Conservation (phyloP, 2,888 invertebrate species). For the Hirtodrosophila trivittata region DNA sequence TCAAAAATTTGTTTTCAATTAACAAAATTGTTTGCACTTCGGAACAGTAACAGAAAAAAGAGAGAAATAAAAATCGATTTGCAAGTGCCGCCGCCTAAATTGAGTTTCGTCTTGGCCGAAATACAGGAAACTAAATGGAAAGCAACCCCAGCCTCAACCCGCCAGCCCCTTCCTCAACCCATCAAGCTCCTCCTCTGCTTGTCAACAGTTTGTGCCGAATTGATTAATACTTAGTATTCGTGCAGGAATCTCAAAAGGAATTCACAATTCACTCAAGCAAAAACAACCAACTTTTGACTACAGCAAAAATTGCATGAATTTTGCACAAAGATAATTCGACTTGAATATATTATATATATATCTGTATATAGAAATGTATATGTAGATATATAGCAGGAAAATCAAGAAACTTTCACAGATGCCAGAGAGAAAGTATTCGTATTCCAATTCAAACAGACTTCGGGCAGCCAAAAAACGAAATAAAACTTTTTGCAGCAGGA, state of each 20-base stretch:
- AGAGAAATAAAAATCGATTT: slow-evolving; percentile 36
- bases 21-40: slow-evolving; percentile 65
- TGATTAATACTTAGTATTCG: slow-evolving; percentile 14
- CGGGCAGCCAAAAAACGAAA: no score
- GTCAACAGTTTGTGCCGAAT: slow-evolving; percentile 8
- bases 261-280: slow-evolving; percentile 5
- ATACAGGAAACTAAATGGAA: slow-evolving; percentile 7
- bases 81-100: slow-evolving; percentile 12
- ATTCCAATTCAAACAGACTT: no score
- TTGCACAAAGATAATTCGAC: slow-evolving; percentile 2
- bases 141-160: background rate
- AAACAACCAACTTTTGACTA: background rate
- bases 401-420: no score
- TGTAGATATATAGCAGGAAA: no score
- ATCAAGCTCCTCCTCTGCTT: no score
- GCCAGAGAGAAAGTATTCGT: no score
- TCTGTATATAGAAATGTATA: background rate
- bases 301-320: background rate
- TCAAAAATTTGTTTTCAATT: slow-evolving; percentile 73
- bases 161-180: background rate
- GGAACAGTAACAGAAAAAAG: slow-evolving; percentile 7
- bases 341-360: slow-evolving; percentile 1
- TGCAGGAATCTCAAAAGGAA: background rate
- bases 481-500: no score
- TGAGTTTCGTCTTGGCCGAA: slow-evolving; percentile 23